phyloP scores from a whole-genome alignment of 1,140 invertebrate species.

The Pogonus chalceus region DNA sequence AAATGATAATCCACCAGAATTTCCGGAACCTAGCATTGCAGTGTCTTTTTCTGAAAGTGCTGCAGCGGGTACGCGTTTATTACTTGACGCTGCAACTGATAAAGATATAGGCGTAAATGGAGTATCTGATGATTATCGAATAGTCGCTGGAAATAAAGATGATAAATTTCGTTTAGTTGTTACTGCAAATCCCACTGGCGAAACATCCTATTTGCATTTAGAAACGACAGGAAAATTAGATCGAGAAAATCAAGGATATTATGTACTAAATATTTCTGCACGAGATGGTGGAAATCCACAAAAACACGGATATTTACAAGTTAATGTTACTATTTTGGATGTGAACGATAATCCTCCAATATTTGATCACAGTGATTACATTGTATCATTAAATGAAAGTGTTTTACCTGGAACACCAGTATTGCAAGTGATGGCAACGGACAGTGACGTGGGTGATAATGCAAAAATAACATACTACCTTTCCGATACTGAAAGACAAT shows the following conservation, averaged over 20 bases:
- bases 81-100: conserved; percentile 81
- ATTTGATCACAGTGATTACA: conserved; percentile 87
- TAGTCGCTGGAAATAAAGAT: conserved; percentile 78
- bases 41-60: conserved; percentile 87
- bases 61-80: conserved; percentile 69
- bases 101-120: conserved; percentile 76
- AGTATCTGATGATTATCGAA: conserved; percentile 76
- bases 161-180: conserved; percentile 78
- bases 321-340: conserved; percentile 85
- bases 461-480: conserved; percentile 85
- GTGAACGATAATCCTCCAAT: conserved; percentile 93
- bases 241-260: conserved; percentile 72
- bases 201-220: conserved; percentile 79
- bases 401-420: conserved; percentile 78
- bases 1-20: conserved; percentile 83
- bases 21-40: conserved; percentile 77
- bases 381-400: conserved; percentile 84
- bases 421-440: conserved; percentile 80
- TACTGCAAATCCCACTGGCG: conserved; percentile 77
- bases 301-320: conserved; percentile 70
- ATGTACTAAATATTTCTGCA: conserved; percentile 81
- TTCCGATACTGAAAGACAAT: conserved; percentile 72
- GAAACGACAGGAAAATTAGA: conserved; percentile 85
- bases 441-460: conserved; percentile 86
- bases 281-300: conserved; percentile 74